Evolutionary conservation across 2,797 vertebrate genomes (phyloP).

Genomic region (Anguilla anguilla): DNA sequence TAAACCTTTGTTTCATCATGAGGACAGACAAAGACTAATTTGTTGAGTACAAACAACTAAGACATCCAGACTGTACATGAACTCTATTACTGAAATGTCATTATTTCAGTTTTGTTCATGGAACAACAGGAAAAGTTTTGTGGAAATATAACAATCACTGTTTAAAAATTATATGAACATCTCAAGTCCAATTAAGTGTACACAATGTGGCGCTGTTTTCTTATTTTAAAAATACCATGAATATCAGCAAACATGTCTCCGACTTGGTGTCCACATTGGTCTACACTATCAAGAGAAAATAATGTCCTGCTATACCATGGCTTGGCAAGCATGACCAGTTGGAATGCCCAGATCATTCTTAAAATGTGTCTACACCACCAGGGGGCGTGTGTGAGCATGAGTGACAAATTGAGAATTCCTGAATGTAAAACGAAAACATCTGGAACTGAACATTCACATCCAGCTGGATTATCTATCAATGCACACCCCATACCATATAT

Average conservation of each 20-base stretch:
- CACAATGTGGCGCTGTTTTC: neutral
- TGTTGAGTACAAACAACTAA: neutral
- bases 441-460: neutral
- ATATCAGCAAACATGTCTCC: neutral
- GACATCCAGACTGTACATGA: neutral
- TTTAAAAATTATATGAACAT: neutral
- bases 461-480: too few species aligned
- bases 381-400: neutral
- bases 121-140: neutral
- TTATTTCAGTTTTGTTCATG: neutral
- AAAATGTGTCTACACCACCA: neutral
- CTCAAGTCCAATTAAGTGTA: neutral
- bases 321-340: neutral
- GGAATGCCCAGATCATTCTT: neutral
- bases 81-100: neutral
- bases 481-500: too few species aligned
- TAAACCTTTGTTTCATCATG: neutral
- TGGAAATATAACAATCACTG: neutral
- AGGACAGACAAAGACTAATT: neutral
- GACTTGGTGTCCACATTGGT: neutral
- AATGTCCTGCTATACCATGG: neutral
- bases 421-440: neutral
- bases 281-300: neutral
- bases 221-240: neutral
- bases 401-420: neutral